Conservation (phyloP, 2,797 vertebrate genomes). For the Pseudomugil tenellus region DNA sequence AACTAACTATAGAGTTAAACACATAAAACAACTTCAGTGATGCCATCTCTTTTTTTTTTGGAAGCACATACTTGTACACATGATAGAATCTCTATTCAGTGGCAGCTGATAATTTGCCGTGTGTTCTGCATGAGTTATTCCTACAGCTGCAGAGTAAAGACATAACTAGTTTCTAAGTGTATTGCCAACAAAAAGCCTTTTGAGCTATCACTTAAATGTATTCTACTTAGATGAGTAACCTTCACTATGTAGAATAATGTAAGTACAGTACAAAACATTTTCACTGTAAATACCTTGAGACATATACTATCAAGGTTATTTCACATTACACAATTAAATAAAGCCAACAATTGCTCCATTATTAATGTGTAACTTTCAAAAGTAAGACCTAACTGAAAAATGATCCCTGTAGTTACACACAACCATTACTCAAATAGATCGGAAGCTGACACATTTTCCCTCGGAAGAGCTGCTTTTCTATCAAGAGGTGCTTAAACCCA, state of each 20-base stretch:
- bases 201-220: neutral
- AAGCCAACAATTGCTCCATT: neutral
- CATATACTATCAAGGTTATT: neutral
- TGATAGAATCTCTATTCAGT: neutral
- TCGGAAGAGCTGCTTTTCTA: neutral
- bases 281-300: conserved; percentile 14
- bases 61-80: neutral
- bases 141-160: neutral
- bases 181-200: neutral
- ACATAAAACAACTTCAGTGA: no score
- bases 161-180: neutral
- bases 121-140: conserved; percentile 1
- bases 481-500: conserved; percentile 10
- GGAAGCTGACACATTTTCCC: neutral
- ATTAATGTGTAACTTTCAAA: conserved; percentile 5
- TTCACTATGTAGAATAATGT: conserved; percentile 6
- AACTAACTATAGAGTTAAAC: no score
- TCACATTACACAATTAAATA: neutral
- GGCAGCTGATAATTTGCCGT: neutral
- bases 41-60: no score
- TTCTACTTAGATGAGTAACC: conserved; percentile 3
- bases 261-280: conserved; percentile 12
- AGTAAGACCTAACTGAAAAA: neutral
- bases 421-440: neutral
- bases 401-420: neutral